Conservation (phyloP, 2,797 vertebrate species). For the Acanthis flammea region DNA sequence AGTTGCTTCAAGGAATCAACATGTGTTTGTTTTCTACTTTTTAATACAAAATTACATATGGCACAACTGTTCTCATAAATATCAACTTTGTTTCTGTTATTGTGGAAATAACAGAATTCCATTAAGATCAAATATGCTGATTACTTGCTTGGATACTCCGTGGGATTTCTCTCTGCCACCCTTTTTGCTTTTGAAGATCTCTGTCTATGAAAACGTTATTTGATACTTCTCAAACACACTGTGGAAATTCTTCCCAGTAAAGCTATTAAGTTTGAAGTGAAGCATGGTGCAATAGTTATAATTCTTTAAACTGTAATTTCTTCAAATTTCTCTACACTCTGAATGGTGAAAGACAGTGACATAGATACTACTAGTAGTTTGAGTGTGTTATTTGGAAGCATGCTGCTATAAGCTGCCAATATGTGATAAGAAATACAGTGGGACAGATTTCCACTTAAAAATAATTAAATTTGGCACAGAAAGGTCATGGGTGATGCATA, state of each 20-base stretch:
- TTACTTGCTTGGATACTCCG: background rate
- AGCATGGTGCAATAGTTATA: background rate
- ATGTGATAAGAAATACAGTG: background rate
- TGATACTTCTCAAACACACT: background rate
- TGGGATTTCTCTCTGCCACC: background rate
- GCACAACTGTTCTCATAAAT: background rate
- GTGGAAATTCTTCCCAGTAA: background rate
- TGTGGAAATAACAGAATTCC: background rate
- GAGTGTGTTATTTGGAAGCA: conserved; percentile 40
- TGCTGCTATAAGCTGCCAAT: conserved; percentile 31
- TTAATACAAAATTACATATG: background rate
- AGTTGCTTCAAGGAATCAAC: background rate
- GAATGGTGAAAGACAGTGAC: conserved; percentile 45
- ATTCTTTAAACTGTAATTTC: background rate
- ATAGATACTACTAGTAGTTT: conserved; percentile 17
- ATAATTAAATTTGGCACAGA: background rate
- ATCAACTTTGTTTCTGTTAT: background rate
- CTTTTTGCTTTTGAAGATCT: background rate
- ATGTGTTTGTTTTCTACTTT: background rate
- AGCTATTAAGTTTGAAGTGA: background rate
- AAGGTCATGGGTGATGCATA: background rate
- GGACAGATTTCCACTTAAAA: conserved; percentile 5
- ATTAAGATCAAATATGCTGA: background rate
- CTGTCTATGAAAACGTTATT: background rate
- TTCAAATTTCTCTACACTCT: background rate